Evolutionary conservation across 2,797 vertebrate genomes (phyloP).

Genomic region (Parauchenoglanis ngamensis): DNA sequence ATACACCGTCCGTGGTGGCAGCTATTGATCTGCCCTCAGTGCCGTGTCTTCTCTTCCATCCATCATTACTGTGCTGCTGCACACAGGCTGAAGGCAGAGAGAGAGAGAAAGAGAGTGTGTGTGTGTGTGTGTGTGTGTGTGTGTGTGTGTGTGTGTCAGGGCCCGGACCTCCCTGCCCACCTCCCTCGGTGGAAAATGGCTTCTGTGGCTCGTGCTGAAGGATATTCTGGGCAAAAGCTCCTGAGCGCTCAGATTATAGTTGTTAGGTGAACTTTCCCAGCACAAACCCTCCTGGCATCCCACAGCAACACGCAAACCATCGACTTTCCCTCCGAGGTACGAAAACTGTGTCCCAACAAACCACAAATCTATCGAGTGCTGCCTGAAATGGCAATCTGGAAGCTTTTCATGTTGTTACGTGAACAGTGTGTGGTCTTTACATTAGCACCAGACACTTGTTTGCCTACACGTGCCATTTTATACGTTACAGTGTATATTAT

Average conservation of each 20-base stretch:
- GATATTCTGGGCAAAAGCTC: conserved; percentile 45
- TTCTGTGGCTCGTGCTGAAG: conserved; percentile 40
- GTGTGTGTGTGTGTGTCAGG: neutral
- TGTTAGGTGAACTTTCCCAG: conserved; percentile 50
- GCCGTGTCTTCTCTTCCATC: conserved; percentile 56
- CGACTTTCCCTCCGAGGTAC: conserved; percentile 35
- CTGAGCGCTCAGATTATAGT: conserved; percentile 48
- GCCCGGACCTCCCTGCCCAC: conserved; percentile 42
- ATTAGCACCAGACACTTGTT: too few species aligned
- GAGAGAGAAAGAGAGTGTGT: too few species aligned
- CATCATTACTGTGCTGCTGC: conserved; percentile 50
- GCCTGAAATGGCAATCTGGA: neutral
- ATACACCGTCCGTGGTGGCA: conserved; percentile 54
- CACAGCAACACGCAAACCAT: conserved; percentile 41
- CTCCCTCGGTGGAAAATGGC: conserved; percentile 37
- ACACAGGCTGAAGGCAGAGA: conserved; percentile 28
- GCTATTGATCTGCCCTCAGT: conserved; percentile 58
- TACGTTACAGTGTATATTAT: neutral
- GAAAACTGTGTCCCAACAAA: conserved; percentile 26
- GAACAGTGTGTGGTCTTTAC: neutral
- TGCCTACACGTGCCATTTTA: neutral
- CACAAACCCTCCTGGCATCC: conserved; percentile 36
- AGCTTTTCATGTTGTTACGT: neutral
- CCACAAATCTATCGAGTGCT: conserved; percentile 17
- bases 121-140: conserved; percentile 5